These are phyloP conservation scores for Ennomos erosarius DNA, from an alignment of 2,888 invertebrate genomes.

Conservation along the genomic window DNA sequence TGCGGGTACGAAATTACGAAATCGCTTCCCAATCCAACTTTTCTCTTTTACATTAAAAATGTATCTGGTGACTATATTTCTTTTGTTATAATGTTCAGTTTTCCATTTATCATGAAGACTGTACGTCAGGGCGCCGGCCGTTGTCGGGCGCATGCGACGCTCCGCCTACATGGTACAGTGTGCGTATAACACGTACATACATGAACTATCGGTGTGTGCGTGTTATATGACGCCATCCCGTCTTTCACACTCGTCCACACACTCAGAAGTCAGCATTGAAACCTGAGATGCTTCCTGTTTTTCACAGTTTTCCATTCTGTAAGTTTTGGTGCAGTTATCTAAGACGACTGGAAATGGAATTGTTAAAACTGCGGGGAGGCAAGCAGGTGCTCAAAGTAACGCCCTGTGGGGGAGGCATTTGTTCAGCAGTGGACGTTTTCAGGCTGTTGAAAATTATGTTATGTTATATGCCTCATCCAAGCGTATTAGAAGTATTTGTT, in stretches of 20 bases:
- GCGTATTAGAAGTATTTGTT: too few relatives aligned
- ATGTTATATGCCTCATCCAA: too few relatives aligned
- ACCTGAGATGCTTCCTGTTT: slow-evolving; percentile 38
- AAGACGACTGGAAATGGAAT: too few relatives aligned
- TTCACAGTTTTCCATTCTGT: slow-evolving; percentile 20
- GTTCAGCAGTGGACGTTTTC: too few relatives aligned
- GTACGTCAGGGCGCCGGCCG: slow-evolving; percentile 55
- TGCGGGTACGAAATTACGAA: too few relatives aligned
- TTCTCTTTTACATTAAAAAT: too few relatives aligned
- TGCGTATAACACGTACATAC: slow-evolving; percentile 17
- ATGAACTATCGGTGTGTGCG: slow-evolving; percentile 42
- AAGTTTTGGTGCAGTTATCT: slow-evolving; percentile 3
- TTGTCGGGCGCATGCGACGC: slow-evolving; percentile 59
- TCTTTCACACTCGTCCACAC: slow-evolving; percentile 44
- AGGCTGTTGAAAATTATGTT: too few relatives aligned
- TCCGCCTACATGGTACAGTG: slow-evolving; percentile 54
- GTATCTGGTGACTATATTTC: too few relatives aligned
- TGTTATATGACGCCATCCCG: slow-evolving; percentile 56
- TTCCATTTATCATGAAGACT: slow-evolving; percentile 20
- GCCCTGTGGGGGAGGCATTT: too few relatives aligned
- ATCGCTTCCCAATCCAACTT: too few relatives aligned
- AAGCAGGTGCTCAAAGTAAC: too few relatives aligned
- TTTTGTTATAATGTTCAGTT: slow-evolving; percentile 1
- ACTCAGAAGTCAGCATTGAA: slow-evolving; percentile 28
- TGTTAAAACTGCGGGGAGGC: too few relatives aligned